These are phyloP conservation scores for Drosophila kurseongensis DNA, from an alignment of 1,140 invertebrate genomes.

Conservation along the genomic window DNA sequence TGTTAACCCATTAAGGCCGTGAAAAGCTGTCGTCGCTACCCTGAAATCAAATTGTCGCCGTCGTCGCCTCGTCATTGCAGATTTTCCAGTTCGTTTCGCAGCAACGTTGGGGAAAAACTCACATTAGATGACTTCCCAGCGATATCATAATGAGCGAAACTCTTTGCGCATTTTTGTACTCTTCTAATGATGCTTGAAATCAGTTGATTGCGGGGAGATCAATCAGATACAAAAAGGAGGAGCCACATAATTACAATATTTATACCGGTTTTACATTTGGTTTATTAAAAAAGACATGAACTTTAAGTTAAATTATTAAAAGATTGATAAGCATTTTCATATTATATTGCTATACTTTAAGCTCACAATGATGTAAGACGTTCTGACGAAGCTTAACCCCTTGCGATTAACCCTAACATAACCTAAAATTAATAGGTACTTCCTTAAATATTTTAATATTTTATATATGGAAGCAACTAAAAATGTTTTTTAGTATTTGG, in stretches of 20 bases:
- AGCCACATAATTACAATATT: slow-evolving; percentile 8
- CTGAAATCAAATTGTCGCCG: slow-evolving; percentile 66
- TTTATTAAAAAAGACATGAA: no score
- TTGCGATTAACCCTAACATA: no score
- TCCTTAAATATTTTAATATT: no score
- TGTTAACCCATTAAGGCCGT: slow-evolving; percentile 74
- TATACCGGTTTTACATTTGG: no score
- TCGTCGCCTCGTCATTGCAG: slow-evolving; percentile 51
- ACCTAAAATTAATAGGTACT: neutral
- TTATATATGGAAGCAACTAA: no score
- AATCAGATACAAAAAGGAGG: neutral
- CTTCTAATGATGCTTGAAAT: slow-evolving; percentile 42
- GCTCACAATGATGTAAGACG: no score
- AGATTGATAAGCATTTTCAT: no score
- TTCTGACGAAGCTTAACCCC: no score
- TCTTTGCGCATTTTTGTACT: slow-evolving; percentile 22
- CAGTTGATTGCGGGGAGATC: neutral
- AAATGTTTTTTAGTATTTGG: no score
- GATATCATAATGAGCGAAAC: slow-evolving; percentile 59
- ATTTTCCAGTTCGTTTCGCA: slow-evolving; percentile 61
- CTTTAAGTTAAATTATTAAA: neutral
- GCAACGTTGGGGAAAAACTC: slow-evolving; percentile 49
- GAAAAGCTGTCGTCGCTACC: slow-evolving; percentile 32
- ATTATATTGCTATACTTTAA: no score
- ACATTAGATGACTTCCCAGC: slow-evolving; percentile 65